Evolutionary conservation across 2,113 vertebrate genomes (phyloP).

Genomic region (Eulacestoma nigropectus): DNA sequence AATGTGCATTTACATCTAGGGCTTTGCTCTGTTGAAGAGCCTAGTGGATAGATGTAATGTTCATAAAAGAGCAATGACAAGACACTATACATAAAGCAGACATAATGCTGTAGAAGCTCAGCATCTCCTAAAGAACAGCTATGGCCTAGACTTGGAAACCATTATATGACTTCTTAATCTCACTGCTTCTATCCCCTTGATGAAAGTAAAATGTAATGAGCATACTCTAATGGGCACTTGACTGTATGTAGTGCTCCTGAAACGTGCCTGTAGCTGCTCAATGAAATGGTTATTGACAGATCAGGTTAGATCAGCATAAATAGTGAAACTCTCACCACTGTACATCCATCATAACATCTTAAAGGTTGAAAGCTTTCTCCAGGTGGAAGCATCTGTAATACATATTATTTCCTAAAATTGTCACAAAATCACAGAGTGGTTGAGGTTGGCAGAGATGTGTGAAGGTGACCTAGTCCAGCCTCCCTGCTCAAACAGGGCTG

Average conservation of each 20-base stretch:
- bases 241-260: background rate
- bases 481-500: background rate
- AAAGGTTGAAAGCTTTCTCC: background rate
- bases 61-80: constrained; percentile 27
- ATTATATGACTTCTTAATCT: background rate
- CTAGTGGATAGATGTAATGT: background rate
- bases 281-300: constrained; percentile 5
- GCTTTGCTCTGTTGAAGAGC: background rate
- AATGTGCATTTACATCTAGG: background rate
- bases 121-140: background rate
- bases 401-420: background rate
- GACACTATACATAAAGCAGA: background rate
- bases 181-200: background rate
- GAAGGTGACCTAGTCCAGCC: background rate
- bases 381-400: background rate
- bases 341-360: background rate
- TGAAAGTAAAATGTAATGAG: constrained; percentile 4
- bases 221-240: constrained; percentile 23
- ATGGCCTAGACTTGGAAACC: background rate
- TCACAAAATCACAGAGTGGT: background rate
- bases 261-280: background rate
- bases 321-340: background rate
- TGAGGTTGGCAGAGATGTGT: background rate
- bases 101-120: background rate
- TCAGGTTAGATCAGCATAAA: background rate